Percentiles rank a stretch among this genome's conserved stretches.
Evolutionary conservation across 23 tunicate genomes (phyloP).

Genomic region (Corella eumyota): DNA sequence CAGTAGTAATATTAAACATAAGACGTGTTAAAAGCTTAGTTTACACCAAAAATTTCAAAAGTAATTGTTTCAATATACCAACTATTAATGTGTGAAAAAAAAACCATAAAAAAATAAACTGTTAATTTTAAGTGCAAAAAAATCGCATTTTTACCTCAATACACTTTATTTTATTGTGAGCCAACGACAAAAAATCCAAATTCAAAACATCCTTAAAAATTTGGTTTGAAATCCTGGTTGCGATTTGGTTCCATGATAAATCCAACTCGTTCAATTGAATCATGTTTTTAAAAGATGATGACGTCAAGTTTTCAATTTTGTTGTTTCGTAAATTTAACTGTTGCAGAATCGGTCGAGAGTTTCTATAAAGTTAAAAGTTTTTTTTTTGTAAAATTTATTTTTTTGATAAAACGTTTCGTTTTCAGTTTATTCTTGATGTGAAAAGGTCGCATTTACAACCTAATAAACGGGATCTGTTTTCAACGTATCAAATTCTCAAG

Average conservation of each 20-base stretch:
- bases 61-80: no score
- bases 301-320: background rate
- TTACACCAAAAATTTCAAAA: no score
- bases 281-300: slow-evolving; percentile 5
- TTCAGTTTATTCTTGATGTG: no score
- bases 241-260: slow-evolving; percentile 27
- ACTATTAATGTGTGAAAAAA: background rate
- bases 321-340: slow-evolving; percentile 18
- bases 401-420: no score
- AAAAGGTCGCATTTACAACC: no score
- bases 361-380: slow-evolving; percentile 15
- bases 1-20: no score
- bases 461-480: background rate
- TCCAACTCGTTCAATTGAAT: slow-evolving; percentile 15
- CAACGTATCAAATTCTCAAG: background rate
- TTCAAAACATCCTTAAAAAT: slow-evolving; percentile 6
- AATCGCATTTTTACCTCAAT: slow-evolving; percentile 22
- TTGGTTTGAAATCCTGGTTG: background rate
- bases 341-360: slow-evolving; percentile 3
- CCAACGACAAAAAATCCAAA: slow-evolving; percentile 31
- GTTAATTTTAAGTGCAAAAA: background rate
- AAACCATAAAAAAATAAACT: background rate
- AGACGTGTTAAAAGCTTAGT: no score
- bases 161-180: slow-evolving; percentile 33
- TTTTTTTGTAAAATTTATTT: no score